Evolutionary conservation across 2,888 invertebrate genomes (phyloP).

Genomic region (Hecatera dysodea): DNA sequence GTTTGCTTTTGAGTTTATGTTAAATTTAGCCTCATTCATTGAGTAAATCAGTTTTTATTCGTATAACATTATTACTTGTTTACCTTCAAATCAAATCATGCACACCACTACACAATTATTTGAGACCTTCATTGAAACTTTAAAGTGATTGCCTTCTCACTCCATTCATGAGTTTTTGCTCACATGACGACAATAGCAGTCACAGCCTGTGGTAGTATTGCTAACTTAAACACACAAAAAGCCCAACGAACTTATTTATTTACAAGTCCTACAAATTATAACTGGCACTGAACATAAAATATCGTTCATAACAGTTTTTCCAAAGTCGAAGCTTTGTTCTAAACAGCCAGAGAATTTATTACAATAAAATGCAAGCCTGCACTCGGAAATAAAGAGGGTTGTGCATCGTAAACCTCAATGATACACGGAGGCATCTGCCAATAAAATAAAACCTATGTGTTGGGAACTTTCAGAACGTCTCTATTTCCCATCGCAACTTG

Average conservation of each 20-base stretch:
- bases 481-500: slow-evolving; percentile 68
- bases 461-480: slow-evolving; percentile 78
- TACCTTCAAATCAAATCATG: not conserved
- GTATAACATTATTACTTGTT: not conserved
- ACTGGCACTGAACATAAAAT: slow-evolving; percentile 45
- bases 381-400: slow-evolving; percentile 82
- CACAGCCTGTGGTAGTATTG: not conserved
- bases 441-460: slow-evolving; percentile 84
- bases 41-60: not conserved
- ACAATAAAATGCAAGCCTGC: slow-evolving; percentile 73
- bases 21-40: not conserved
- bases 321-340: slow-evolving; percentile 65
- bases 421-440: slow-evolving; percentile 82
- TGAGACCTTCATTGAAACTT: slow-evolving; percentile 11
- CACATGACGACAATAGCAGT: slow-evolving; percentile 17
- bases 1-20: not conserved
- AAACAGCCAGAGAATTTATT: slow-evolving; percentile 70
- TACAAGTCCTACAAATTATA: slow-evolving; percentile 38
- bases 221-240: slow-evolving; percentile 11
- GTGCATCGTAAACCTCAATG: slow-evolving; percentile 85
- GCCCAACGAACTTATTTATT: slow-evolving; percentile 16
- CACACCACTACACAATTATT: slow-evolving; percentile 7
- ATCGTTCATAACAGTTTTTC: slow-evolving; percentile 62
- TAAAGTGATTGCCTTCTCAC: slow-evolving; percentile 3
- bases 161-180: slow-evolving; percentile 11